phyloP scores from a whole-genome alignment of 2,888 invertebrate species.

The Patella depressa region DNA sequence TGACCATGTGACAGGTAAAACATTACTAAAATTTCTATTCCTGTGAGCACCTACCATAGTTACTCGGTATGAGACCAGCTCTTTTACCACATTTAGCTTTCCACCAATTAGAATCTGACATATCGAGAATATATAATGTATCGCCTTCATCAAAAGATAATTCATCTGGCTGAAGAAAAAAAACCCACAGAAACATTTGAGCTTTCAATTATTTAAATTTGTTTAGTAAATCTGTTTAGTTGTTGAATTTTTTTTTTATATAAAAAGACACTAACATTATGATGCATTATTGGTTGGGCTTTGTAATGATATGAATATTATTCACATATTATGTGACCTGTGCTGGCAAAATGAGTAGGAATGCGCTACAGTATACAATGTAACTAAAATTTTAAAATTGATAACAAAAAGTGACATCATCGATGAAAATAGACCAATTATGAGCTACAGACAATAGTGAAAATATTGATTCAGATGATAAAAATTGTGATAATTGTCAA shows the following conservation, averaged over 20 bases:
- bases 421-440: too few species aligned
- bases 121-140: slow-evolving; percentile 76
- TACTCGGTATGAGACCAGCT: slow-evolving; percentile 76
- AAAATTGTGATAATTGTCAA: too few species aligned
- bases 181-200: background rate
- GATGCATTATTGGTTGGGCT: background rate
- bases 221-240: background rate
- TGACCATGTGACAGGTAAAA: too few species aligned
- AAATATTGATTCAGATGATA: too few species aligned
- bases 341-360: too few species aligned
- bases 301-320: background rate
- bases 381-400: too few species aligned
- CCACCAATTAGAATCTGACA: slow-evolving; percentile 75
- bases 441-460: too few species aligned
- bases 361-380: too few species aligned
- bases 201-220: background rate
- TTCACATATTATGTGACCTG: too few species aligned
- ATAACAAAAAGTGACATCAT: too few species aligned
- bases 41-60: slow-evolving; percentile 74
- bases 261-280: slow-evolving; percentile 3
- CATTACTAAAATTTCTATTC: too few species aligned
- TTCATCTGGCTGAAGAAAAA: slow-evolving; percentile 73
- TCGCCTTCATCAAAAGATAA: slow-evolving; percentile 79
- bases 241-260: background rate
- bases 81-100: slow-evolving; percentile 75